Conservation (phyloP, 1,140 invertebrate genomes). For the Lamellibrachia luymesi region DNA sequence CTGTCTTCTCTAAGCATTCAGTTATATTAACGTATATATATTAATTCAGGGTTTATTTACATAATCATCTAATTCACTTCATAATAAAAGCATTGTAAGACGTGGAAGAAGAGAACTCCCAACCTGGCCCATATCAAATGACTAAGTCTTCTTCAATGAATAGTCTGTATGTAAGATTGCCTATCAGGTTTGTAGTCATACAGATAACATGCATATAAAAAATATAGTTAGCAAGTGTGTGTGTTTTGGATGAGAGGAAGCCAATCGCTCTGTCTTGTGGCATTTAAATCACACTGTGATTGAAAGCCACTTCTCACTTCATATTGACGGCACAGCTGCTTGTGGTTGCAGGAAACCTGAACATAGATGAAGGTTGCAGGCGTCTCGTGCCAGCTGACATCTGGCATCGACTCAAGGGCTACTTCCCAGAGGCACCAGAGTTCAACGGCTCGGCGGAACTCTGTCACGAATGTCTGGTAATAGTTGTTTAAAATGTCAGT, state of each 20-base stretch:
- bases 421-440: conserved; percentile 62
- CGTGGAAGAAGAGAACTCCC: not conserved
- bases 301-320: too few relatives aligned
- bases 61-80: too few relatives aligned
- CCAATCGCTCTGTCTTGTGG: not conserved
- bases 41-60: too few relatives aligned
- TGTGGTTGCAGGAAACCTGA: conserved; percentile 42
- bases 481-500: not conserved
- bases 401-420: conserved; percentile 61
- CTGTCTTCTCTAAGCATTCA: too few relatives aligned
- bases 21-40: too few relatives aligned
- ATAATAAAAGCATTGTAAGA: not conserved
- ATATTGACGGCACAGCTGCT: not conserved
- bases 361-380: conserved; percentile 46
- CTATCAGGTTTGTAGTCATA: not conserved
- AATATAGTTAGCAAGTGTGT: not conserved
- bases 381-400: conserved; percentile 59
- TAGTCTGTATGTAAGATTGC: not conserved
- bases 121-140: not conserved
- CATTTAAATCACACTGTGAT: not conserved
- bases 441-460: conserved; percentile 48
- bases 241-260: not conserved
- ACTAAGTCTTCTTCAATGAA: not conserved
- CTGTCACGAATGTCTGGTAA: conserved; percentile 44
- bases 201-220: not conserved